Conservation (phyloP, 2,888 invertebrate species). For the Silvanus unidentatus region DNA sequence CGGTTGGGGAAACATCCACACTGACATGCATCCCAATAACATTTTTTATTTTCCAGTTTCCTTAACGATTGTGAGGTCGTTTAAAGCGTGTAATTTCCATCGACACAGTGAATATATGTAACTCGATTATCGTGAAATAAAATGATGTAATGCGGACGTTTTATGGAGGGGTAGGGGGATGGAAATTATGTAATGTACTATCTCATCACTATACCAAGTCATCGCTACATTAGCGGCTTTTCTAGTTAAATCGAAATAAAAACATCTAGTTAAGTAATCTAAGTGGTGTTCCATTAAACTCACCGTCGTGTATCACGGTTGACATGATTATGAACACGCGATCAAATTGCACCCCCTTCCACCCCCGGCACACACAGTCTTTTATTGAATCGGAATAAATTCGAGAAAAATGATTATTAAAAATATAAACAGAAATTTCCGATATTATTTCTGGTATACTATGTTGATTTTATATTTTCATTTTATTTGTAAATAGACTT, state of each 20-base stretch:
- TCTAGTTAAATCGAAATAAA: slow-evolving; percentile 40
- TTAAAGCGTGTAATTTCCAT: slow-evolving; percentile 23
- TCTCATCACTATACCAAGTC: slow-evolving; percentile 9
- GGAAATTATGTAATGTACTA: slow-evolving; percentile 2
- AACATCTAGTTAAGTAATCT: slow-evolving; percentile 43
- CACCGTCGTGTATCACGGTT: slow-evolving; percentile 34
- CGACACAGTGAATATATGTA: slow-evolving; percentile 27
- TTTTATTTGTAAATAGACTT: slow-evolving; percentile 1
- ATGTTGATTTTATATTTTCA: background rate
- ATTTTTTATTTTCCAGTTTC: background rate
- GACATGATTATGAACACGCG: slow-evolving; percentile 41
- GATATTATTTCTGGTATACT: too few species aligned
- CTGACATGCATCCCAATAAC: too few species aligned
- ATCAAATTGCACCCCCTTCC: slow-evolving; percentile 12
- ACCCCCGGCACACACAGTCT: too few species aligned
- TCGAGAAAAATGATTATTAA: too few species aligned
- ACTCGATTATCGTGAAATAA: slow-evolving; percentile 28
- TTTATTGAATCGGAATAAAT: too few species aligned
- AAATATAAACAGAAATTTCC: too few species aligned
- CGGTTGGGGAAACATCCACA: too few species aligned
- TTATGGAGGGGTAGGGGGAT: too few species aligned
- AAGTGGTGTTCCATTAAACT: slow-evolving; percentile 45
- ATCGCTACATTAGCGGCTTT: slow-evolving; percentile 36
- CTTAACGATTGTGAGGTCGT: background rate
- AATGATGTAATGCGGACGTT: too few species aligned